phyloP scores from a whole-genome alignment of 2,113 vertebrate species.

The Coturnix japonica region DNA sequence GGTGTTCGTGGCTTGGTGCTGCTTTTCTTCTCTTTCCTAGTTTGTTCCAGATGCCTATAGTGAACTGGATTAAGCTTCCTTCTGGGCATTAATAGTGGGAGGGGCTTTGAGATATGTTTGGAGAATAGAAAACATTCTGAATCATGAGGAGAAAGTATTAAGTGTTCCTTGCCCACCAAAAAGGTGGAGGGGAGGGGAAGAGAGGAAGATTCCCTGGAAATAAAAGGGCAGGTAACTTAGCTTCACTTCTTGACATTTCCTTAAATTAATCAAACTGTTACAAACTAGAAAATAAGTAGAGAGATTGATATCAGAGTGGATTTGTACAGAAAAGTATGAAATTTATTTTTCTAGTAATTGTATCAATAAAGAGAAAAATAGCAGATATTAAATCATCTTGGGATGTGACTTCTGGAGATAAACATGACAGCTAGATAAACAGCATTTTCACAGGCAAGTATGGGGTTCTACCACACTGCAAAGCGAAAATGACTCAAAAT shows the following conservation, averaged over 20 bases:
- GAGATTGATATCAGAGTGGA: background rate
- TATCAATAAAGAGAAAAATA: background rate
- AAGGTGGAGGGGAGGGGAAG: background rate
- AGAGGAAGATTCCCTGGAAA: background rate
- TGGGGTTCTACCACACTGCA: background rate
- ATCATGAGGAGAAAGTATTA: background rate
- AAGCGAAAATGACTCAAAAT: accelerated
- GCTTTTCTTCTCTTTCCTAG: background rate
- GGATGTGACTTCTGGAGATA: background rate
- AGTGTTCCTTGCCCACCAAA: background rate
- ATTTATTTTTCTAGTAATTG: background rate
- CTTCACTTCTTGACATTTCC: background rate
- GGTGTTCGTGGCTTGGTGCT: background rate
- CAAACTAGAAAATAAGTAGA: background rate
- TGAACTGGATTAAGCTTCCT: background rate
- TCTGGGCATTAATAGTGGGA: background rate
- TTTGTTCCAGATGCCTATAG: background rate
- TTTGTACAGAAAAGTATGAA: background rate
- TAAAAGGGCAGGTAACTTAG: too few relatives aligned
- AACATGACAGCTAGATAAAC: background rate
- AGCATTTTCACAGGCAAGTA: background rate
- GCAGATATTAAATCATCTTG: background rate
- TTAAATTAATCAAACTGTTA: background rate
- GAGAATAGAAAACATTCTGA: background rate
- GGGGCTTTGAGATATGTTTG: background rate